phyloP scores from a whole-genome alignment of 2,797 vertebrate genomes.

The Malurus leucopterus region DNA sequence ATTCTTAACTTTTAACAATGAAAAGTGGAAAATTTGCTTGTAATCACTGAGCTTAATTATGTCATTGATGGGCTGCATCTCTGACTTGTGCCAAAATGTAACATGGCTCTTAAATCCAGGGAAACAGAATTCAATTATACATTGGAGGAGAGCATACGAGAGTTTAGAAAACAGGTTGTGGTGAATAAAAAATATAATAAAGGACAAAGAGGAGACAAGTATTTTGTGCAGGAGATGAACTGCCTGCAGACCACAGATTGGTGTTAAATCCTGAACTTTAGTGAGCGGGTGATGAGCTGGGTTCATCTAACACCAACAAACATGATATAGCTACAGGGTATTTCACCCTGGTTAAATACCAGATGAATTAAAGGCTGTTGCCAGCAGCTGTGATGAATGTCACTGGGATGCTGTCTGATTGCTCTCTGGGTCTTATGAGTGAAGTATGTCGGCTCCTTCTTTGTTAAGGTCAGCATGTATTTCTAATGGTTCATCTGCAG shows the following conservation, averaged over 20 bases:
- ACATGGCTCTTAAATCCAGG: neutral
- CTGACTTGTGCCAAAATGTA: neutral
- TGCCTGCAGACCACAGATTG: slow-evolving; percentile 51
- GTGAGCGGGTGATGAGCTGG: slow-evolving; percentile 58
- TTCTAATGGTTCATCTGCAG: slow-evolving; percentile 73
- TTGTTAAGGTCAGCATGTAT: slow-evolving; percentile 73
- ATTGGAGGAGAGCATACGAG: neutral
- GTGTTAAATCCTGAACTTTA: slow-evolving; percentile 74
- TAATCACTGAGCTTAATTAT: neutral
- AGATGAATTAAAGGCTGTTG: slow-evolving; percentile 76
- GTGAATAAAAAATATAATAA: slow-evolving; percentile 37
- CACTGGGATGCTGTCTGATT: slow-evolving; percentile 72
- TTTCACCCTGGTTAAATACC: slow-evolving; percentile 76
- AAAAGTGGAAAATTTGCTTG: neutral
- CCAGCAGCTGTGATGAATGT: slow-evolving; percentile 76
- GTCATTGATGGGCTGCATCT: neutral
- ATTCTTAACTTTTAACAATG: neutral
- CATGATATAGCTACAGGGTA: slow-evolving; percentile 69
- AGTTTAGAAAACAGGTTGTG: neutral
- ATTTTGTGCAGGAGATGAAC: slow-evolving; percentile 41
- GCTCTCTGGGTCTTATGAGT: slow-evolving; percentile 70
- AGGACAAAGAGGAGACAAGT: slow-evolving; percentile 56
- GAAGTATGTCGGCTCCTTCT: slow-evolving; percentile 66
- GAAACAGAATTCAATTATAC: neutral
- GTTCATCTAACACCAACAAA: slow-evolving; percentile 76